Conservation (phyloP, 2,797 vertebrate genomes). For the Epinephelus coioides region DNA sequence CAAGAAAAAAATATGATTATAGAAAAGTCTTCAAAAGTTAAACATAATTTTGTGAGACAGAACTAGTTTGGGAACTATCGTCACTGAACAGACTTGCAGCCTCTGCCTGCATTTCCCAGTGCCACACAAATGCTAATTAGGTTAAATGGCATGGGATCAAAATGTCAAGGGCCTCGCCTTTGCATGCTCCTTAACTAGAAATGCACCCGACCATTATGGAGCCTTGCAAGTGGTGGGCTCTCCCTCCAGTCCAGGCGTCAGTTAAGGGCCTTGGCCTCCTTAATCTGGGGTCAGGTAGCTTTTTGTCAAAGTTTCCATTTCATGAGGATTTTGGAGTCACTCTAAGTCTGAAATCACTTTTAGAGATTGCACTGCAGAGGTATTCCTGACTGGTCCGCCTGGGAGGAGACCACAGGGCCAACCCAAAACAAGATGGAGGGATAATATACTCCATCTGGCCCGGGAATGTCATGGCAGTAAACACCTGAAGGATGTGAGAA, state of each 20-base stretch:
- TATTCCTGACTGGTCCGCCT: not conserved
- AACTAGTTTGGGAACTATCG: not conserved
- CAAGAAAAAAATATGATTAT: too few species aligned
- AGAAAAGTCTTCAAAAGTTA: not conserved
- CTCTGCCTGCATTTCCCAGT: not conserved
- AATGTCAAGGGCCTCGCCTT: too few species aligned
- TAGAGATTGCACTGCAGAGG: not conserved
- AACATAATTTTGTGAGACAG: not conserved
- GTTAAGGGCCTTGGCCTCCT: not conserved
- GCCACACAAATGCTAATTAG: not conserved
- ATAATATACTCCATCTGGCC: constrained; percentile 9
- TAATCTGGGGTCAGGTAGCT: not conserved
- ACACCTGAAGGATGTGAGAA: not conserved
- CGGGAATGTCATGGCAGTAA: not conserved
- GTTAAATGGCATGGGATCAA: not conserved
- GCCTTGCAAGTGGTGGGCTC: not conserved
- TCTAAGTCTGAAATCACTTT: not conserved
- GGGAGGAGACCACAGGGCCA: constrained; percentile 1
- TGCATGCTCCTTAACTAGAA: not conserved
- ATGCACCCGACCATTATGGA: not conserved
- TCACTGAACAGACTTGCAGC: not conserved
- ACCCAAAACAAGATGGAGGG: constrained; percentile 4
- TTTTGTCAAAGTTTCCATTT: not conserved
- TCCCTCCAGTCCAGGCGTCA: not conserved
- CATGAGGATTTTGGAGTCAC: not conserved